Conservation (phyloP, 2,888 invertebrate genomes). For the Antitype chi region DNA sequence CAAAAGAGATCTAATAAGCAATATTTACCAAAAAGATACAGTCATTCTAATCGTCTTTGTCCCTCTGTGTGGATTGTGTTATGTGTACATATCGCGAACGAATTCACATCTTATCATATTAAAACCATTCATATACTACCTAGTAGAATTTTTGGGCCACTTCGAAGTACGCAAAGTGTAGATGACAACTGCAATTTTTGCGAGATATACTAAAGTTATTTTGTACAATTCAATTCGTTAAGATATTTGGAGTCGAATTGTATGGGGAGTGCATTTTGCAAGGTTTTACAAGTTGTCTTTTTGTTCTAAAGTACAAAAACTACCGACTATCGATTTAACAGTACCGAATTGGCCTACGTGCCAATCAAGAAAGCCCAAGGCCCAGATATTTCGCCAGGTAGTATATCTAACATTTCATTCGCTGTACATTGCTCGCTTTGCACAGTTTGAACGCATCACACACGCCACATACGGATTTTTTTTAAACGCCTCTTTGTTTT, state of each 20-base stretch:
- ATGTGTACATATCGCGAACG: conserved; percentile 78
- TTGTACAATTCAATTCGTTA: background rate
- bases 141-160: conserved; percentile 21
- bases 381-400: conserved; percentile 26
- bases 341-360: background rate
- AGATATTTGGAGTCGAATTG: background rate
- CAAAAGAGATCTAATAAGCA: background rate
- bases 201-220: background rate
- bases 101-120: conserved; percentile 59
- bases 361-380: background rate
- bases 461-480: conserved; percentile 82
- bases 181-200: background rate
- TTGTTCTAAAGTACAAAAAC: background rate
- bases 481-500: conserved; percentile 75
- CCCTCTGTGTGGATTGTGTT: conserved; percentile 83
- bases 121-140: conserved; percentile 58
- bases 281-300: background rate
- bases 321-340: background rate
- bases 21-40: conserved; percentile 27
- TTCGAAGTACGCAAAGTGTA: background rate
- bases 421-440: conserved; percentile 81
- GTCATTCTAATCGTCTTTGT: conserved; percentile 49
- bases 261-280: background rate
- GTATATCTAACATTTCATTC: conserved; percentile 77
- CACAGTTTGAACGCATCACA: conserved; percentile 82